phyloP scores from a whole-genome alignment of 1,140 invertebrate species.

The Phthorimaea operculella region DNA sequence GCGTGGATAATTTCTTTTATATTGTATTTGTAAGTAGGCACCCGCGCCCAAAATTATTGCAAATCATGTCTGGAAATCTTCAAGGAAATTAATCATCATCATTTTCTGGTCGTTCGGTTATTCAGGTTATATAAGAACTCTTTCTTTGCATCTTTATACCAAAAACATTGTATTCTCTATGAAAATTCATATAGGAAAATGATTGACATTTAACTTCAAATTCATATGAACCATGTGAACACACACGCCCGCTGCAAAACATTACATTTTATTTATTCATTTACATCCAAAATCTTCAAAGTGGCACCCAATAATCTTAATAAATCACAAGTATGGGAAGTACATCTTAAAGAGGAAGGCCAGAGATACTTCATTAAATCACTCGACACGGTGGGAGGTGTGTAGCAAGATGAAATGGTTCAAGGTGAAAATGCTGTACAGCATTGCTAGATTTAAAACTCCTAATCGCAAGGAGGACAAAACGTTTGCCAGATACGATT shows the following conservation, averaged over 20 bases:
- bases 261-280: not conserved
- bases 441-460: not conserved
- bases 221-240: too few relatives aligned
- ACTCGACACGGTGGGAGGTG: conserved; percentile 49
- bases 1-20: too few relatives aligned
- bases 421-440: not conserved
- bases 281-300: conserved; percentile 25
- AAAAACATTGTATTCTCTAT: too few relatives aligned
- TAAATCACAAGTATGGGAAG: conserved; percentile 51
- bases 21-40: too few relatives aligned
- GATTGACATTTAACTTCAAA: too few relatives aligned
- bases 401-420: not conserved
- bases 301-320: conserved; percentile 30
- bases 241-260: not conserved
- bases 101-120: too few relatives aligned
- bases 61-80: too few relatives aligned
- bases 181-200: too few relatives aligned
- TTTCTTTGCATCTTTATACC: too few relatives aligned
- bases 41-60: too few relatives aligned
- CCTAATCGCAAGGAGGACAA: not conserved
- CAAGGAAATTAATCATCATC: too few relatives aligned
- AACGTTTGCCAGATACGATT: not conserved
- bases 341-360: conserved; percentile 40
- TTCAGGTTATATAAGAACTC: too few relatives aligned
- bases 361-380: conserved; percentile 51